These are phyloP conservation scores for Ophiodon elongatus DNA, from an alignment of 2,113 vertebrate genomes.

Conservation along the genomic window DNA sequence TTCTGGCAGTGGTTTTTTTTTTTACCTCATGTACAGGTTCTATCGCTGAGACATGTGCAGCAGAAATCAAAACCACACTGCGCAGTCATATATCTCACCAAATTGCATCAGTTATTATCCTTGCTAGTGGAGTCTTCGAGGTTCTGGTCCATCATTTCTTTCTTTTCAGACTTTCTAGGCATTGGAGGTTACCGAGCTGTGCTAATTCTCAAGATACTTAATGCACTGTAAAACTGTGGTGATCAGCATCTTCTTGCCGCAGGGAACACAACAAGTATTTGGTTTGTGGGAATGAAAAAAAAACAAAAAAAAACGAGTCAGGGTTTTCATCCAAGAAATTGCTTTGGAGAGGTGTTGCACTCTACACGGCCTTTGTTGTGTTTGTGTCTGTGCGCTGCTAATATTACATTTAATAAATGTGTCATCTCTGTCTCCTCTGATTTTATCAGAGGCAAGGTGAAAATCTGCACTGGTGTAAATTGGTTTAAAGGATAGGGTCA, in stretches of 20 bases:
- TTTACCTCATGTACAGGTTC: constrained; percentile 5
- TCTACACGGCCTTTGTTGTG: neutral
- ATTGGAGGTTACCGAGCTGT: neutral
- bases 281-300: no score
- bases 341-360: neutral
- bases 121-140: neutral
- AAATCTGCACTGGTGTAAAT: neutral
- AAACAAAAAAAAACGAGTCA: neutral
- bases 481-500: neutral
- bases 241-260: neutral
- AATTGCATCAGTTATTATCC: neutral
- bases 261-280: neutral
- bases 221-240: neutral
- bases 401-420: neutral
- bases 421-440: neutral
- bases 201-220: neutral
- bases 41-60: neutral
- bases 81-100: neutral
- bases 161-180: no score
- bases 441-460: neutral
- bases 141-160: neutral
- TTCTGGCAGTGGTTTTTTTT: neutral
- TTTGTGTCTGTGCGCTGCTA: neutral
- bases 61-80: neutral
- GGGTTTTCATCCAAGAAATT: neutral